Evolutionary conservation across 2,797 vertebrate species (phyloP), one percentile per base, ranked within the genome.

Genomic region (Arnoldichthys spilopterus): DNA sequence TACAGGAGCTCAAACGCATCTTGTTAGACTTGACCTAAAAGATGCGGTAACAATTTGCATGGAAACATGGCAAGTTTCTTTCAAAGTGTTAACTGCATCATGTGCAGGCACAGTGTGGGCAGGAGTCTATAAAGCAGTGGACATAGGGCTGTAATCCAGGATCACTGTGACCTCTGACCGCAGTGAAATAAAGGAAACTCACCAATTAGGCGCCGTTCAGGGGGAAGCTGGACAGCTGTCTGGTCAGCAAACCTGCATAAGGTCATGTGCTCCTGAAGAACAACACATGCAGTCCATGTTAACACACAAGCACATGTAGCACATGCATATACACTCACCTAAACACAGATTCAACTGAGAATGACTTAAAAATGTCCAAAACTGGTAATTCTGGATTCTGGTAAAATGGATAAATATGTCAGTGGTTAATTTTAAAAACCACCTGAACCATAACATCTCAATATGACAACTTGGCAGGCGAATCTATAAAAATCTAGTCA

Each of bases 221-320:
- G 88, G 32, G 96, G 94, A 72, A 99, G 94, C 91, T 97, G 96
- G 79, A 91, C 91, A 62, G 95, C 97, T 51, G 98, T 99, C 91
- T 99, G 98, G 90, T 99, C 98, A 1, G 97, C 97, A 83, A 99
- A 99, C 83, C 98, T 94, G 90, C 97, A 99, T 40, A 99, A 93
- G 66, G 97, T 91, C 98, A 99, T 99, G 90, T 99, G 97, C 84
- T 99, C 98, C 98, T 99, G 84, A 70, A 87, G 6, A 64, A 76
- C 49, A 67, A 11, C 37, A 18, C 72, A 49, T 12, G 47, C 1
- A 68, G 18, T 26, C 40, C 54, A 77, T 24, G 45, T 45, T 58
- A 59, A 66, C 74, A 28, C 30, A 74, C 30, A 18, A 51, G 15
- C n/a, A 74, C 43, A 49, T 32, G 26, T 32, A n/a, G n/a, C 66